Evolutionary conservation across 2,113 vertebrate species (phyloP).

Genomic region (Mugil cephalus): DNA sequence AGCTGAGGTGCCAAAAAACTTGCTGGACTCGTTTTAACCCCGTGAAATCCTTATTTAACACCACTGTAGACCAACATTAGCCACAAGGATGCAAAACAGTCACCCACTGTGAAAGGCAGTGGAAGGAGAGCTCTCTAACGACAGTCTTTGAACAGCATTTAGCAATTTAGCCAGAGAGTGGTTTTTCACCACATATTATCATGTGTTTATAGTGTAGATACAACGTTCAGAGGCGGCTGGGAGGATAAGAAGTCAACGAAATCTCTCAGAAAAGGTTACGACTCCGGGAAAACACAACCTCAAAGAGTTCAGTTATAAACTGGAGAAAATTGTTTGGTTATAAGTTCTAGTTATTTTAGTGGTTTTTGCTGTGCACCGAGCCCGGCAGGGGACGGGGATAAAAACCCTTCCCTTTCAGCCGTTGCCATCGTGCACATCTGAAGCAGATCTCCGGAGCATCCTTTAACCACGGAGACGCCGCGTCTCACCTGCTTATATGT

Average conservation of each 20-base stretch:
- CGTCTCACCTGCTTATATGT: background rate
- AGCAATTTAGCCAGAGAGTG: constrained; percentile 1
- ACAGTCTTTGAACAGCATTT: background rate
- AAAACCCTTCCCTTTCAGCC: constrained; percentile 5
- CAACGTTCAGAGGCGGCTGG: constrained; percentile 18
- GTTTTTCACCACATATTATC: constrained; percentile 2
- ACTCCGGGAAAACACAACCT: constrained; percentile 19
- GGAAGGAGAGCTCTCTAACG: background rate
- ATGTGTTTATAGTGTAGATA: constrained; percentile 8
- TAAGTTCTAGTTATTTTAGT: constrained; percentile 7
- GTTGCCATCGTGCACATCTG: constrained; percentile 11
- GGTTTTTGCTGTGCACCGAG: constrained; percentile 6
- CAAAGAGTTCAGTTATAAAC: constrained; percentile 2
- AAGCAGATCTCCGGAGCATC: constrained; percentile 4
- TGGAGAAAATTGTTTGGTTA: constrained; percentile 11
- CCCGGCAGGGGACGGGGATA: constrained; percentile 14
- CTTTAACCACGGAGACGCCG: background rate
- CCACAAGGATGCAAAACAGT: background rate
- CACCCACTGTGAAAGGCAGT: background rate
- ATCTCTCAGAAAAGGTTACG: constrained; percentile 38
- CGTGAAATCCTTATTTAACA: constrained; percentile 9
- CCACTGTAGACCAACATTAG: background rate
- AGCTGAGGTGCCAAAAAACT: constrained; percentile 14
- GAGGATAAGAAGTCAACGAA: constrained; percentile 11
- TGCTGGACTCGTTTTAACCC: constrained; percentile 28